phyloP scores from a whole-genome alignment of 2,113 vertebrate species.

The Lepus timidus region DNA sequence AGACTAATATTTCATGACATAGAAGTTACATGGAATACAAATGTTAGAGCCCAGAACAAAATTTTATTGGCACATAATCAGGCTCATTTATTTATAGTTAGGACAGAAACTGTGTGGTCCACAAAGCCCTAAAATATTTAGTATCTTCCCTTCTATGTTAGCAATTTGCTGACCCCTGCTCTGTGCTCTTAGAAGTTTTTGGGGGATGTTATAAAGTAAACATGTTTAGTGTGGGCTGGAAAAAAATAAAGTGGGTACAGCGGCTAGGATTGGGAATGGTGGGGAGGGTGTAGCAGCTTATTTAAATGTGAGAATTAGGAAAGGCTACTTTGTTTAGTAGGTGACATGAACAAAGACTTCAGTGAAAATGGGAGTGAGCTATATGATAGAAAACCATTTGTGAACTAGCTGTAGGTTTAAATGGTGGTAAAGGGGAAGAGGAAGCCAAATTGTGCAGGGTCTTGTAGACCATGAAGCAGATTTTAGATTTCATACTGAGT shows the following conservation, averaged over 20 bases:
- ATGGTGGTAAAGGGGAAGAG: not conserved
- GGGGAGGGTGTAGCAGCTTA: not conserved
- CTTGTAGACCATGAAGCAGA: not conserved
- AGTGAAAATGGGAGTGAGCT: not conserved
- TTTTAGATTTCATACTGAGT: slow-evolving; percentile 10
- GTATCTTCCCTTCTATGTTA: not conserved
- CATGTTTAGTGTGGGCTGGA: not conserved
- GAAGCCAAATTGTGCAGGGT: not conserved
- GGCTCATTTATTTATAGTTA: not conserved
- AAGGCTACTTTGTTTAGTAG: not conserved
- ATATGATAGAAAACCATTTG: not conserved
- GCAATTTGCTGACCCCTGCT: not conserved
- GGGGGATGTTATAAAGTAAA: not conserved
- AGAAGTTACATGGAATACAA: slow-evolving; percentile 35
- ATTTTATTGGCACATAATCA: not conserved
- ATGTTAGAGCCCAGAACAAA: not conserved
- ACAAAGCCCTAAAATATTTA: not conserved
- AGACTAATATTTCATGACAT: slow-evolving; percentile 10
- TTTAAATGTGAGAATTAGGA: not conserved
- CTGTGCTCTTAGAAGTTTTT: not conserved
- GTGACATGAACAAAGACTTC: not conserved
- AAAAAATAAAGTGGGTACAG: slow-evolving; percentile 4
- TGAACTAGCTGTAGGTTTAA: not conserved
- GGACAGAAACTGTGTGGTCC: not conserved
- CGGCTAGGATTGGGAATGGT: not conserved